These are phyloP conservation scores for Nesoenas mayeri DNA, from an alignment of 2,113 vertebrate genomes.

Conservation along the genomic window DNA sequence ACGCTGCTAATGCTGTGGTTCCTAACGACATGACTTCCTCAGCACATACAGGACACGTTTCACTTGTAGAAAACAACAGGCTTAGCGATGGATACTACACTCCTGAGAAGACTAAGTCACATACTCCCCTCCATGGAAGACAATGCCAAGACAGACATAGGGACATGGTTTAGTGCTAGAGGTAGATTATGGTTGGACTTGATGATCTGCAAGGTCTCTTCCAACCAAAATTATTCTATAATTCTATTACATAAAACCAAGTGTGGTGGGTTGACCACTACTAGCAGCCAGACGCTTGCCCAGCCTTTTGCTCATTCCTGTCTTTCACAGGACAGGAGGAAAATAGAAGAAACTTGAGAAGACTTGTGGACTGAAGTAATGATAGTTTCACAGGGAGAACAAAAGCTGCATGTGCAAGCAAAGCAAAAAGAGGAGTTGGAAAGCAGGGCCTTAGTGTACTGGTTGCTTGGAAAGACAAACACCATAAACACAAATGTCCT, in stretches of 20 bases:
- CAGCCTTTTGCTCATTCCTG: not conserved
- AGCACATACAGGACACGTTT: not conserved
- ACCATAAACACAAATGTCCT: not conserved
- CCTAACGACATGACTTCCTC: not conserved
- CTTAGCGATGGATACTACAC: not conserved
- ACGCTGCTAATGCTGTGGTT: not conserved
- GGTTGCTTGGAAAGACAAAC: not conserved
- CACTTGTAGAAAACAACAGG: not conserved
- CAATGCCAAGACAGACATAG: no score
- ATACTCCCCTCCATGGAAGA: not conserved
- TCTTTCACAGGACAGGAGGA: not conserved
- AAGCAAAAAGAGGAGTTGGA: not conserved
- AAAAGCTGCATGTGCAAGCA: not conserved
- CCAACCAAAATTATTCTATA: no score
- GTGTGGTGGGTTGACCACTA: not conserved
- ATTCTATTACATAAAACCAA: not conserved
- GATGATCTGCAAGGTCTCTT: no score
- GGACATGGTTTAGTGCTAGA: no score
- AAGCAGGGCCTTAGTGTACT: accelerated
- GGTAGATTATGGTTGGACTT: no score
- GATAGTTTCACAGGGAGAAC: not conserved
- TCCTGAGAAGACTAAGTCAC: not conserved
- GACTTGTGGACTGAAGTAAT: not conserved
- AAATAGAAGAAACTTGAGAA: not conserved
- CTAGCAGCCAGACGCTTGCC: not conserved